phyloP scores from a whole-genome alignment of 2,797 vertebrate species.

The Gadopsis bispinosus region DNA sequence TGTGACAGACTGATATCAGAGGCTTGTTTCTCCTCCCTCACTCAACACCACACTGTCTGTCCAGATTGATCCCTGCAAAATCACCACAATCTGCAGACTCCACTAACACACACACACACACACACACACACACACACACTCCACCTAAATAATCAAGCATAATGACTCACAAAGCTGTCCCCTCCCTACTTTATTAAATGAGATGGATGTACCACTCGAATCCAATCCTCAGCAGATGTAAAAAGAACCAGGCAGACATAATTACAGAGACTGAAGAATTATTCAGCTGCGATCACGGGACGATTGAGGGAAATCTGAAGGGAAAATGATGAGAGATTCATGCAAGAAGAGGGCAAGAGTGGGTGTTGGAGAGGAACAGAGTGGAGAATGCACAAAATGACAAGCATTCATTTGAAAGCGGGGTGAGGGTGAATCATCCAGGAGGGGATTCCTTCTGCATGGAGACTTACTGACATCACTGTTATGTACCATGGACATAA shows the following conservation, averaged over 20 bases:
- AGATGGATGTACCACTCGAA: constrained; percentile 24
- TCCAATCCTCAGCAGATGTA: constrained; percentile 27
- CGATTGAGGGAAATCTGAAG: constrained; percentile 11
- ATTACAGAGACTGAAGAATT: constrained; percentile 40
- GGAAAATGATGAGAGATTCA: constrained; percentile 29
- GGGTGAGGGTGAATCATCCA: constrained; percentile 71
- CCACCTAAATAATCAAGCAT: constrained; percentile 32
- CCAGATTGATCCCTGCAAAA: constrained; percentile 72
- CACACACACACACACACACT: background rate
- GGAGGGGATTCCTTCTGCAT: constrained; percentile 67
- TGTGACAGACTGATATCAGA: constrained; percentile 70
- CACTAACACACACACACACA: no score
- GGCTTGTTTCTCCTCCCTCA: constrained; percentile 52
- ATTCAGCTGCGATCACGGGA: constrained; percentile 22
- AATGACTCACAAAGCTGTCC: constrained; percentile 27
- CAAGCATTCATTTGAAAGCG: constrained; percentile 57
- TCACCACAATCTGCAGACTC: constrained; percentile 8
- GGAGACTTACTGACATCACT: constrained; percentile 55
- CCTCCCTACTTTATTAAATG: constrained; percentile 24
- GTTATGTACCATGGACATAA: constrained; percentile 3
- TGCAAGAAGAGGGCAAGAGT: constrained; percentile 18
- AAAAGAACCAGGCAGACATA: constrained; percentile 26
- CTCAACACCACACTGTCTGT: constrained; percentile 56
- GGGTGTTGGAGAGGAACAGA: constrained; percentile 36
- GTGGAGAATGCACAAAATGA: constrained; percentile 62